Evolutionary conservation across 2,888 invertebrate species (phyloP), one percentile per base, ranked within the genome.

Genomic region (Synanthedon myopaeformis): DNA sequence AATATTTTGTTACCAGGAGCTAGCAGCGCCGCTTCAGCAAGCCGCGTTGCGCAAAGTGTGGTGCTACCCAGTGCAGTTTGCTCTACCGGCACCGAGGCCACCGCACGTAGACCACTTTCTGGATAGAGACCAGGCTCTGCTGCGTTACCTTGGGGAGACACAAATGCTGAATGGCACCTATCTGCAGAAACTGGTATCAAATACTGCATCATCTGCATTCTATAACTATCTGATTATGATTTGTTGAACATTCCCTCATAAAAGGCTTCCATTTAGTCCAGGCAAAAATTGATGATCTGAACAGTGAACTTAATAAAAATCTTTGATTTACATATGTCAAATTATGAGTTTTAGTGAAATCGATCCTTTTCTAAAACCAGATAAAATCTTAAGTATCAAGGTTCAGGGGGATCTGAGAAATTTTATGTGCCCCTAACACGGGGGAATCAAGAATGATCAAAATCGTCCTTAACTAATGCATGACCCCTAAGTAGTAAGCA

Each of bases 61-160:
- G 93, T 98, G 98, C 87, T 98, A 98, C 82, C 96, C 98, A 3
- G 92, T 96, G 56, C 96, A 96, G 84, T 95, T 96, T 82, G 92
- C 94, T 42, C 90, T 95, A 58, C 95, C 94, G 3, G 93, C 94
- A 60, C 96, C 96, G 3, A 90, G 96, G 52, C 89, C 96, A 67
- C 96, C 97, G 10, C 90, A 92, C 51, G 92, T 97, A 14, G 96
- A 97, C 65, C 96, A 95, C 78, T 89, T 95, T 65, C 93, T 94
- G 1, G 96, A 96, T 72, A 89, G 95, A 59, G 96, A 96, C 76
- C 95, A 95, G 78, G 94, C 94, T 56, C 87, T 95, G 68, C 85
- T 98, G 56, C 92, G 96, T 60, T 98, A 93, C 82, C 94, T 96
- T 68, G 93, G 93, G 28, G 98, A 98, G 72, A 92, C 94, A 0